phyloP scores from a whole-genome alignment of 1,140 invertebrate genomes.

The Gryllus bimaculatus region DNA sequence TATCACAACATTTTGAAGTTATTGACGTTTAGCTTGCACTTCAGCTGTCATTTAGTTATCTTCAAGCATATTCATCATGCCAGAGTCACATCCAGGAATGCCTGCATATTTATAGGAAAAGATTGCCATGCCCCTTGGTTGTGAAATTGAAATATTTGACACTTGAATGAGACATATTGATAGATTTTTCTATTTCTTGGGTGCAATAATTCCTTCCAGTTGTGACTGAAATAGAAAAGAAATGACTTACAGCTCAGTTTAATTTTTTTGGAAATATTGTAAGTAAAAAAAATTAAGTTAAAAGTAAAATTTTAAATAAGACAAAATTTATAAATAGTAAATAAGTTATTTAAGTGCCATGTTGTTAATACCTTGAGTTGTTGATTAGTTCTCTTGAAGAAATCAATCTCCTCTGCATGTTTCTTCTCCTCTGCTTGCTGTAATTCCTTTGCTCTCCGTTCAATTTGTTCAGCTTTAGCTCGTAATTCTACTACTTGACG shows the following conservation, averaged over 20 bases:
- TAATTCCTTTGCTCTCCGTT: slow-evolving; percentile 74
- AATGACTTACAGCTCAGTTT: no score
- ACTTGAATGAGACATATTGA: no score
- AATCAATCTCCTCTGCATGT: slow-evolving; percentile 81
- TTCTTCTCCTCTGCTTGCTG: slow-evolving; percentile 80
- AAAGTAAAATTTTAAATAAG: neutral
- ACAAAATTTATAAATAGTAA: neutral
- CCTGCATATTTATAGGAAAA: no score
- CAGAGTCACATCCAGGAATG: no score
- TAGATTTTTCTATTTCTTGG: slow-evolving; percentile 75
- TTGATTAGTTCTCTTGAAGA: slow-evolving; percentile 85
- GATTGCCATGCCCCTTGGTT: no score
- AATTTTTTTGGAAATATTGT: neutral
- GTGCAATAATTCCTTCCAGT: slow-evolving; percentile 83
- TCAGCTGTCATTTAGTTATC: no score
- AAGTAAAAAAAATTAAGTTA: neutral
- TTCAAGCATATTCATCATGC: no score
- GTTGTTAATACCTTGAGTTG: slow-evolving; percentile 83
- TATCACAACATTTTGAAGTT: no score
- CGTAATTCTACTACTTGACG: slow-evolving; percentile 70
- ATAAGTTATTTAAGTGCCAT: neutral
- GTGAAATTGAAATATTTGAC: no score
- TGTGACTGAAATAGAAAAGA: slow-evolving; percentile 61
- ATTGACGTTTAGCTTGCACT: no score
- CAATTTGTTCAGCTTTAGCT: slow-evolving; percentile 73